phyloP scores from a whole-genome alignment of 1,140 invertebrate species.

The Frieseomelitta varia region DNA sequence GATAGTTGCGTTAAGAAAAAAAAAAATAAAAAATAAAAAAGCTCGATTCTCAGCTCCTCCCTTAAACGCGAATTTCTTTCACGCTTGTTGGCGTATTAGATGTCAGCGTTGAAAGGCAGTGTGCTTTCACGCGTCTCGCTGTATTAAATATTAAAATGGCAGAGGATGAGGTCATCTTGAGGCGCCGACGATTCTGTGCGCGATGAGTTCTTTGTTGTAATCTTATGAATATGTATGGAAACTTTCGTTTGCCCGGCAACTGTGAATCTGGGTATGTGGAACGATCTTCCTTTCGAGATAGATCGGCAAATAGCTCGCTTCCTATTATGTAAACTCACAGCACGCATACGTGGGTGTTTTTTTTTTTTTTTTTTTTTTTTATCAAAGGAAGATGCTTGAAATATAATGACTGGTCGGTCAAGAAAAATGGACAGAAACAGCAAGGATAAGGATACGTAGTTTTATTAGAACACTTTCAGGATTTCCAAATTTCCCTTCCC shows the following conservation, averaged over 20 bases:
- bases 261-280: constrained; percentile 49
- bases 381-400: background rate
- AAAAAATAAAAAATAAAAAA: too few species aligned
- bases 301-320: constrained; percentile 37
- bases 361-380: background rate
- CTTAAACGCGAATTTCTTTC: background rate
- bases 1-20: too few species aligned
- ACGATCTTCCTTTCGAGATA: constrained; percentile 55
- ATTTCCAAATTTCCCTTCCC: too few species aligned
- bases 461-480: too few species aligned
- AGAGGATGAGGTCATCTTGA: constrained; percentile 33
- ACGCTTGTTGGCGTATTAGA: background rate
- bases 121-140: background rate
- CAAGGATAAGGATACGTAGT: too few species aligned
- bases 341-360: background rate
- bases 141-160: constrained; percentile 4
- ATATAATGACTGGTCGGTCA: background rate
- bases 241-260: constrained; percentile 42
- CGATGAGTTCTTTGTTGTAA: constrained; percentile 44
- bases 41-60: background rate
- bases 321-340: constrained; percentile 36
- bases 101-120: background rate
- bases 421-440: too few species aligned
- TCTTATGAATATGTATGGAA: constrained; percentile 61
- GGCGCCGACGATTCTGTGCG: constrained; percentile 4